phyloP scores from a whole-genome alignment of 2,797 vertebrate genomes.

The Rhinoraja longicauda region DNA sequence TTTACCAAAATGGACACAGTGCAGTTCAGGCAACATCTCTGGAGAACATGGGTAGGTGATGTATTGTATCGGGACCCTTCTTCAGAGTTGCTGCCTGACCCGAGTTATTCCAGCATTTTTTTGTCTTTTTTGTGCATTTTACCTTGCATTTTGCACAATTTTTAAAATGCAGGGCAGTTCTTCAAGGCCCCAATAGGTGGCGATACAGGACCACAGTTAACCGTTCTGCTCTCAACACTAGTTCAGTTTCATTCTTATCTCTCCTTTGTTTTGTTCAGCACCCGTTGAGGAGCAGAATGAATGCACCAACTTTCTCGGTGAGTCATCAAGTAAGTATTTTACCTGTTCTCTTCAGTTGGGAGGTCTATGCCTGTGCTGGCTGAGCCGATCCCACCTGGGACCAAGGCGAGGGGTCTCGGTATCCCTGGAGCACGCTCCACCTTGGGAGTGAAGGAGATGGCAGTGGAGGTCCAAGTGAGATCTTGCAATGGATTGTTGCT shows the following conservation, averaged over 20 bases:
- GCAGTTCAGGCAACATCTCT: too few species aligned
- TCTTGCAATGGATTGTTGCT: neutral
- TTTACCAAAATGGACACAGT: too few species aligned
- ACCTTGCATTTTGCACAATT: too few species aligned
- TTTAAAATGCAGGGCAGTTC: neutral
- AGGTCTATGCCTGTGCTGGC: neutral
- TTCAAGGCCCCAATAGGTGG: neutral
- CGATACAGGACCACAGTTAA: neutral
- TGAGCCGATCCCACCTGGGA: neutral
- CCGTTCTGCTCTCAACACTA: too few species aligned
- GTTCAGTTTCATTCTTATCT: neutral
- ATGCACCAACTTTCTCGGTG: neutral
- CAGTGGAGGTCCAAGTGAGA: neutral
- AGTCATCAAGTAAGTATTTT: neutral
- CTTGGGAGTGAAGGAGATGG: neutral
- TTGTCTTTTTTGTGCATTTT: too few species aligned
- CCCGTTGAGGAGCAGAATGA: conserved; percentile 13
- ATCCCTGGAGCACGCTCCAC: neutral
- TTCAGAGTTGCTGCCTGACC: too few species aligned
- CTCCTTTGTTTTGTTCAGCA: conserved; percentile 18
- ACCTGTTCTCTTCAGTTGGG: neutral
- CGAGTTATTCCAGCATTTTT: too few species aligned
- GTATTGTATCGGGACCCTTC: too few species aligned
- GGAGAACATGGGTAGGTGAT: too few species aligned
- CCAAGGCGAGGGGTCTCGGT: neutral